Base-by-base conservation (phyloP, 2,113 vertebrate species). In the Rhagologus leucostigma region DNA sequence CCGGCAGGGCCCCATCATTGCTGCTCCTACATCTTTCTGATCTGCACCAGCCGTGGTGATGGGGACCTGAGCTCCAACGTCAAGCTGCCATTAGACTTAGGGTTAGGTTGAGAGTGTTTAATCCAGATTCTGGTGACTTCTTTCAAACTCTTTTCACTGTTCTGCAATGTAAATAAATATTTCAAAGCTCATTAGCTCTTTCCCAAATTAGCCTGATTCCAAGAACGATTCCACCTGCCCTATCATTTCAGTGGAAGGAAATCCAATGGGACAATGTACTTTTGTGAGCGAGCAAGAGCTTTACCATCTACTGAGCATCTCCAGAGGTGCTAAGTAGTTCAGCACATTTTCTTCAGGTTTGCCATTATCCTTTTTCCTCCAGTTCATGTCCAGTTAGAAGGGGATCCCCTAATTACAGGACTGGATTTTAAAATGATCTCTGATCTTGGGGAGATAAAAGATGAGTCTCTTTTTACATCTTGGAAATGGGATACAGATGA, bases 131-230 rank as follows among this genome's bases (percentile, higher is more conserved):
- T 92, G 87, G 22, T 39, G 63, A 75, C 92, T 95, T 56, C 74
- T 94, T 93, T 89, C 95, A 78, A 95, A 64, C 42, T 41, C 89
- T 57, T 63, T 60, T 83, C 3, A 10, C 73, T 49, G 37, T 55
- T 97, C 94, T 95, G 52, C 46, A 56, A 53, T 70, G 69, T 71
- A 93, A 94, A 90, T 84, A 75, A 93, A 87, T 91, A 86, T 96
- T 96, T 96, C 84, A 87, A 82, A 95, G 56, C n/a, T 84, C 71
- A 59, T 84, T 90, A 82, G 71, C 30, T 96, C 70, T 83, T 47
- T 78, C 78, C 70, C 83, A 89, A 27, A 88, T 87, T 69, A 94
- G 55, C 47, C 33, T 93, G 29, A 6, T 67, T 88, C 68, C 62
- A 76, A 81, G 87, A 35, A 29, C 16, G 7, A 93, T 69, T 62